A percentile compares a stretch with the other conserved stretches of the same genome.
Evolutionary conservation across 2,888 invertebrate genomes (phyloP).

Genomic region (Eupeodes luniger): DNA sequence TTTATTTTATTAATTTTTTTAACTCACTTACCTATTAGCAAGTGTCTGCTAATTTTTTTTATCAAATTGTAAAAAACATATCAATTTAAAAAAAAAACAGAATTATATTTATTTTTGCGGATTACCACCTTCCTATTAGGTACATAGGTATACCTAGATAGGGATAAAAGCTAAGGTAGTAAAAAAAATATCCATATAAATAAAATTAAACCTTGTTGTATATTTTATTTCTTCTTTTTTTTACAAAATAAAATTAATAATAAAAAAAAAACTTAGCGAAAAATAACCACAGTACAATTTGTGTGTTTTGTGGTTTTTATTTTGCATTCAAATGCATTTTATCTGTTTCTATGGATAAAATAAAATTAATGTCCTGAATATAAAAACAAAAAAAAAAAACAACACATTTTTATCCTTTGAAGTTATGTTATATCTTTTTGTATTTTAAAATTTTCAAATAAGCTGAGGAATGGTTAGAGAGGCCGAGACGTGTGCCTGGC

Average conservation of each 20-base stretch:
- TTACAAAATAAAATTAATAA: neutral
- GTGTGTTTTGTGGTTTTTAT: conserved; percentile 64
- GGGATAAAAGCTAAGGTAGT: neutral
- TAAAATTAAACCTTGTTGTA: neutral
- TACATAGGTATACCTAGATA: conserved; percentile 7
- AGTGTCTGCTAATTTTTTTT: conserved; percentile 65
- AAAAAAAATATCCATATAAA: too few species aligned
- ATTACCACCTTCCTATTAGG: conserved; percentile 69
- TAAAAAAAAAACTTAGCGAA: conserved; percentile 27
- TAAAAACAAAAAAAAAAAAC: conserved; percentile 22
- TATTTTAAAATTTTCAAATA: conserved; percentile 5
- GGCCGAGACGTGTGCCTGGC: conserved; percentile 26
- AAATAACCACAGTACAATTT: conserved; percentile 70
- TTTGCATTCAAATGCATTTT: conserved; percentile 63
- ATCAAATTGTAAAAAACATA: conserved; percentile 61
- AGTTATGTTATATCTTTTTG: neutral
- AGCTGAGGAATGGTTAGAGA: neutral
- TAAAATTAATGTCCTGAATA: conserved; percentile 38
- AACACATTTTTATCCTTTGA: conserved; percentile 30
- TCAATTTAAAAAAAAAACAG: conserved; percentile 64
- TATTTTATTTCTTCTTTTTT: conserved; percentile 21
- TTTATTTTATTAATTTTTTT: conserved; percentile 47
- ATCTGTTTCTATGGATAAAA: conserved; percentile 44
- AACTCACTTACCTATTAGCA: conserved; percentile 70
- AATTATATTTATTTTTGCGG: conserved; percentile 63